Conservation (phyloP, 2,888 invertebrate species). For the Callinectes sapidus region DNA sequence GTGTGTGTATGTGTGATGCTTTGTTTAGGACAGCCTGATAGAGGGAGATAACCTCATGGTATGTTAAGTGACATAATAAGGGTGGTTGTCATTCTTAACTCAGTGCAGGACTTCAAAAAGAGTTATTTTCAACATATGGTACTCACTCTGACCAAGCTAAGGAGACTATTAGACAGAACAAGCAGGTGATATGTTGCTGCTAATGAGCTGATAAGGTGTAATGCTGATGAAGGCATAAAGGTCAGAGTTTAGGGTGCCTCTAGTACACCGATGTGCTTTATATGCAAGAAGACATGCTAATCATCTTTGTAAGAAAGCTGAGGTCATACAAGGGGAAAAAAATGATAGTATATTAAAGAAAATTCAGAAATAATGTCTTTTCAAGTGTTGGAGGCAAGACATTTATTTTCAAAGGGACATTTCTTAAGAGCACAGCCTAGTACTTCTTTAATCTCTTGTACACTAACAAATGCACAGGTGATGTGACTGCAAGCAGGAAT, state of each 20-base stretch:
- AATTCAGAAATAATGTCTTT: neutral
- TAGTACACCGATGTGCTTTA: constrained; percentile 2
- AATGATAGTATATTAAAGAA: neutral
- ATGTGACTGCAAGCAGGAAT: neutral
- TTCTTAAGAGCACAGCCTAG: neutral
- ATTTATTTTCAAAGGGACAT: neutral
- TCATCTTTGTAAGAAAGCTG: neutral
- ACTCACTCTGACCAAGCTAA: neutral
- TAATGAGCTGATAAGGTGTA: neutral
- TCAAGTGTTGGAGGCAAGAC: neutral
- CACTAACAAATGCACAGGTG: neutral
- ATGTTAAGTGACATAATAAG: no score
- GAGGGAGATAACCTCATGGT: no score
- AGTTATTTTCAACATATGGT: neutral
- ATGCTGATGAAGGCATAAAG: neutral
- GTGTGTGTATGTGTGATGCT: no score
- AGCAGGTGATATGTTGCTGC: neutral
- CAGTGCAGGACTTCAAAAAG: no score
- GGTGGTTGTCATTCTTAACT: no score
- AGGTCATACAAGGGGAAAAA: neutral
- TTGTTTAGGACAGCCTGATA: neutral
- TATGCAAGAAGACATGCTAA: neutral
- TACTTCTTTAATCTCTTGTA: neutral
- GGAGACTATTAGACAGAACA: neutral
- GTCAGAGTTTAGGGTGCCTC: neutral